Evolutionary conservation across 1,140 invertebrate genomes (phyloP), one percentile per base, ranked within the genome.

Genomic region (Neoseiulus cucumeris): DNA sequence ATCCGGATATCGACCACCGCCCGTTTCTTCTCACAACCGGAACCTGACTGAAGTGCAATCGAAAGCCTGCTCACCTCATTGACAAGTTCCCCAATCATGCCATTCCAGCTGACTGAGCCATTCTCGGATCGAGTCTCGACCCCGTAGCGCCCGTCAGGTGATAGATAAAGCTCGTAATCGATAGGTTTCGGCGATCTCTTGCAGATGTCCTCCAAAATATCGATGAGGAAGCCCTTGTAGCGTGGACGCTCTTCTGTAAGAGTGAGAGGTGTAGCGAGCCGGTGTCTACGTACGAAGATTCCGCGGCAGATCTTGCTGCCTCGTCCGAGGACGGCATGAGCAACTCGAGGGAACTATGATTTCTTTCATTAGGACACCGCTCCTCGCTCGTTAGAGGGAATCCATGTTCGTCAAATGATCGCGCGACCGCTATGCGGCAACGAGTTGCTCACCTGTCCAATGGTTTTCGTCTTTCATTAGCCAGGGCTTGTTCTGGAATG

Each of bases 1-100:
- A n/a, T n/a, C n/a, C n/a, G n/a, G n/a, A n/a, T n/a, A n/a, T n/a
- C n/a, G n/a, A n/a, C n/a, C n/a, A n/a, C n/a, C n/a, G n/a, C n/a
- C n/a, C n/a, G n/a, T n/a, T n/a, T n/a, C n/a, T n/a, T n/a, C n/a
- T 39, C 9, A 39, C 4, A 9, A 4, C 4, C 9, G 33, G 33
- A 9, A 9, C 4, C 4, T 39, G 33, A 39, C 4, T 39, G 33
- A 9, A 39, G 9, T 6, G 33, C 4, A 9, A 4, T 39, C n/a
- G 20, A 2, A 65, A 12, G 2, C 22, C 4, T 14, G 7, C 64
- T 33, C 17, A 69, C 68, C 45, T 68, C 65, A 25, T 64, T 66
- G 5, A 42, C 64, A 0, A 72, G 68, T 64, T 73, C 71, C 42
- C 71, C 69, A 33, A 73, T 70, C 70, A 73, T 69, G 9, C 72